Base-by-base conservation (phyloP, 2,888 invertebrate genomes). In the Drosophila greeni region DNA sequence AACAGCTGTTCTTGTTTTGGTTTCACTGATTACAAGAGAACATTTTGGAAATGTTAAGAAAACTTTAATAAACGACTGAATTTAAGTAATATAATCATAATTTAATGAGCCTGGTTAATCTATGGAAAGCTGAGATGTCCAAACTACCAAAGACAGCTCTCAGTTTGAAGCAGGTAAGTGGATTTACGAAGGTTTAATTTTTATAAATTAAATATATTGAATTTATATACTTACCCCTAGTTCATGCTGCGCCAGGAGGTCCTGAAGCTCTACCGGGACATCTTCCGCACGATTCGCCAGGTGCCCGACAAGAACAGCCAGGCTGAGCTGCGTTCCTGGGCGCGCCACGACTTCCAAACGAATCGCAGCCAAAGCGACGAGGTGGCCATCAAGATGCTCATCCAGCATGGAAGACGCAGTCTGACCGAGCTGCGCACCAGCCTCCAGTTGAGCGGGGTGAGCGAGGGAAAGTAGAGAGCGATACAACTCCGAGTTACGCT, bases 211-310 rank as follows among this genome's bases (percentile, higher is more conserved):
- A 42, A n/a, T 16, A 11, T 37, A n/a, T 18, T 20, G 5, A 6
- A n/a, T 29, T 12, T 18, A 14, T 18, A 14, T 7, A 11, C 1
- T 14, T 8, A 14, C 9, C 5, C 11, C 12, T 87, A 96, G 95
- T 96, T 96, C 87, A 91, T 96, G 87, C 87, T 95, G 31, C 92
- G 94, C 12, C 93, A 94, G 89, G 93, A 95, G 89, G 95, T 95
- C 0, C 86, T 95, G 20, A 93, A 92, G 78, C 87, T 95, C 0
- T 96, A 95, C 82, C 90, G 94, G 71, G 91, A 93, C 69, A 93
- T 95, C 66, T 91, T 95, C 74, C 91, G 93, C 52, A 91, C 93
- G 8, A 91, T 94, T 49, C 91, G 90, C 57, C 89, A 91, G 79
- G 92, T 95, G 9, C 92, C 93, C 1, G 93, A 94, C 85, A 88